Evolutionary conservation across 2,113 vertebrate species (phyloP), one percentile per base, ranked within the genome.

Genomic region (Rhinopithecus roxellana): DNA sequence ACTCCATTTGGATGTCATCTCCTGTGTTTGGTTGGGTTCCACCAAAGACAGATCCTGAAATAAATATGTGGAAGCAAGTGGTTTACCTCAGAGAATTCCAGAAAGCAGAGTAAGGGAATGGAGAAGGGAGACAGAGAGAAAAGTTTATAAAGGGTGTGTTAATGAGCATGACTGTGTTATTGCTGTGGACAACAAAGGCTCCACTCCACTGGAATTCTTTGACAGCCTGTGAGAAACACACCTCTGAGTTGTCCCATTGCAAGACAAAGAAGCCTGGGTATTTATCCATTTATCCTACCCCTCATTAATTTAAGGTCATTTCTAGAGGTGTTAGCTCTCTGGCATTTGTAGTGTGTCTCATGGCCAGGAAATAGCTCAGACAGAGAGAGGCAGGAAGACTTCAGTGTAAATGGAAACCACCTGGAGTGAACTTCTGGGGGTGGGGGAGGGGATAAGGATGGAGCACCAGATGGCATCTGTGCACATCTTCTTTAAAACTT

Each of bases 1-100:
- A 84, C 18, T 95, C 83, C 79, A 96, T 87, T 90, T 87, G 48
- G 61, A 91, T 57, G 70, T 74, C 45, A 91, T 67, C 81, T 93
- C 30, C 55, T 89, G n/a, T 86, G 82, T 96, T 89, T 22, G 5
- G 23, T 50, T 96, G 69, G 7, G 27, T 75, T 95, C 74, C 16
- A 9, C 70, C 61, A 77, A 84, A 93, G 88, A 87, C 16, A 87
- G 50, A 55, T 67, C 22, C 48, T 85, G 70, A 96, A 79, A 92
- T 30, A 94, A 93, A 92, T 45, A 64, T 64, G 52, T 84, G 13
- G 27, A 69, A 52, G 20, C 4, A 32, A 82, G 32, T 55, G 38
- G 14, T 67, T 94, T 79, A 70, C 30, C 48, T 74, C 17, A 35
- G 69, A 86, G 11, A n/a, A 81, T 89, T 61, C 84, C 38, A 69